phyloP scores from a whole-genome alignment of 2,797 vertebrate species.

The Heterohyrax brucei region DNA sequence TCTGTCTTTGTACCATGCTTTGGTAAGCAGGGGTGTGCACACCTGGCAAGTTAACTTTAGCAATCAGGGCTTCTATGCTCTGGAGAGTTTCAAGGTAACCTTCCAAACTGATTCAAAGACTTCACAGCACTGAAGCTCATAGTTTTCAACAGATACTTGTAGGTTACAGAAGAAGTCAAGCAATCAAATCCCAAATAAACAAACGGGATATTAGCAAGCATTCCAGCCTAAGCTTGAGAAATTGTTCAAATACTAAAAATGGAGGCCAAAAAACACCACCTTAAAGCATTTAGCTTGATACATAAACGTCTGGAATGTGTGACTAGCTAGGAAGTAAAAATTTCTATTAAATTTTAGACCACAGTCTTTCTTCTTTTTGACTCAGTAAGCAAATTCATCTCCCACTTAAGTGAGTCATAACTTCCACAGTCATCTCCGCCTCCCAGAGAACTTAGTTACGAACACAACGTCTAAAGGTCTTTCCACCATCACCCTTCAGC shows the following conservation, averaged over 20 bases:
- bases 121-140: accelerated
- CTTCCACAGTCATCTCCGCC: not conserved
- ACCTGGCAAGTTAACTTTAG: not conserved
- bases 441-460: not conserved
- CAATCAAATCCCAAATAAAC: not conserved
- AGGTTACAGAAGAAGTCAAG: too few species aligned
- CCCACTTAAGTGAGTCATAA: not conserved
- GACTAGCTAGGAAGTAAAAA: too few species aligned
- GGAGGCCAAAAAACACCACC: not conserved
- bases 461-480: too few species aligned
- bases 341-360: not conserved
- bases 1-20: not conserved
- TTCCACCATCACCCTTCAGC: too few species aligned
- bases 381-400: not conserved
- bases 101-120: not conserved
- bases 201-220: not conserved
- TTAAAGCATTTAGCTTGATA: not conserved
- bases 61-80: not conserved
- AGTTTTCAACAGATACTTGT: not conserved
- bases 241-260: not conserved
- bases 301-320: not conserved
- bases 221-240: not conserved
- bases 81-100: not conserved
- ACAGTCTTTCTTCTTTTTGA: too few species aligned
- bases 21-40: too few species aligned